Base-by-base conservation (phyloP, 2,797 vertebrate species). In the Microtus obscurus region DNA sequence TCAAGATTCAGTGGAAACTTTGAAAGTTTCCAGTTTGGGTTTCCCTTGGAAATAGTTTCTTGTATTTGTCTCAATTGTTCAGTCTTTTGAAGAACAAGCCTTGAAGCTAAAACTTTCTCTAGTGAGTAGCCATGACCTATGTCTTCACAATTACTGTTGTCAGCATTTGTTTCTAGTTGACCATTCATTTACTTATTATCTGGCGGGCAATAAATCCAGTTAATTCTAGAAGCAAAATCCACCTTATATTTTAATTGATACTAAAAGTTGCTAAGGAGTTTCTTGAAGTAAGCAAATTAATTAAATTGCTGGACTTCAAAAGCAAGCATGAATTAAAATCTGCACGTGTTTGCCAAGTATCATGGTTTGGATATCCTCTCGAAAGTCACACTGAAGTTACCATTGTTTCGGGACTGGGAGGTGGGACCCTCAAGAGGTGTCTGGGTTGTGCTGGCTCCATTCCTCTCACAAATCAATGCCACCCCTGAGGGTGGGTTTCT, bases 261-360 rank as follows among this genome's bases (percentile, higher is more conserved):
- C n/a, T 61, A 61, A 83, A 29, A 78, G 43, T 92, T 86, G n/a
- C 61, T 81, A 77, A 77, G 51, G 48, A 34, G 10, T 86, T 93
- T 82, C 61, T 74, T 53, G 34, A 88, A 88, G 67, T 92, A 74
- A 63, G 48, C 14, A 81, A 74, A 4, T 67, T 74, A 81, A 74
- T 90, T 94, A 93, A 93, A 92, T 45, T 92, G 6, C 31, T 88
- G 29, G 6, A 1, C 69, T 92, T 95, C 91, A 59, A 96, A 95
- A 93, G 45, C 45, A 67, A 88, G 25, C 85, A 69, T 86, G 78
- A 92, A 88, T 86, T 23, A 86, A 92, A 91, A 76, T 56, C 34
- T 53, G n/a, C 63, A 48, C 8, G 31, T 17, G 29, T 90, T 96
- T 63, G 21, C 56, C 83, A 69, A 87, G 7, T 23, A 17, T 37